A percentile compares a stretch with the other conserved stretches of the same genome.
Evolutionary conservation across 2,888 invertebrate genomes (phyloP).

Genomic region (Mantis religiosa): DNA sequence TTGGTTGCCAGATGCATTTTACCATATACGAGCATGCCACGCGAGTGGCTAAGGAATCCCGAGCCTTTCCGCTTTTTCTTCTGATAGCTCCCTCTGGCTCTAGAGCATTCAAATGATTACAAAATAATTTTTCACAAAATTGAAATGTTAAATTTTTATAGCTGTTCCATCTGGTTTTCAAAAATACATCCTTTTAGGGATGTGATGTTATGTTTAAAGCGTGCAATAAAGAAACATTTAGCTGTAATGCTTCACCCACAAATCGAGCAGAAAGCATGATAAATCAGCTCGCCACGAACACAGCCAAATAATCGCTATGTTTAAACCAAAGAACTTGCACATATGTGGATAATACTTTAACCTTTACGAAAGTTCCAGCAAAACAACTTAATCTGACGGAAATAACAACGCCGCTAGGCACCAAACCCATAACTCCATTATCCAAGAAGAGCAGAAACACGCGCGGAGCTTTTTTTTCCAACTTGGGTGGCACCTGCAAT

Average conservation of each 20-base stretch:
- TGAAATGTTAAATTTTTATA: too few species aligned
- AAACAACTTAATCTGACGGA: not conserved
- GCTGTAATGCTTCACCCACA: not conserved
- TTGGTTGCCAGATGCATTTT: too few species aligned
- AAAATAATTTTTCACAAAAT: too few species aligned
- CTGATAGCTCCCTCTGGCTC: too few species aligned
- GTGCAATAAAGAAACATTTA: not conserved
- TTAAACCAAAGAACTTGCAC: not conserved
- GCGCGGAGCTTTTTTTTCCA: not conserved
- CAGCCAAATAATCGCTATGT: not conserved
- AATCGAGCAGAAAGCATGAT: not conserved
- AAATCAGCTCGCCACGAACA: not conserved
- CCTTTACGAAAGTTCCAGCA: not conserved
- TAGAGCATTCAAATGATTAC: too few species aligned
- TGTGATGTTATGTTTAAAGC: too few species aligned
- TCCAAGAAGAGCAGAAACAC: not conserved
- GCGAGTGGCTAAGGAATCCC: too few species aligned
- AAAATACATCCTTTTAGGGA: too few species aligned
- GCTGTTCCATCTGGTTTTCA: too few species aligned
- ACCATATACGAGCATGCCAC: too few species aligned
- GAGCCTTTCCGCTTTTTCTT: too few species aligned
- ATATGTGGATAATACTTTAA: not conserved
- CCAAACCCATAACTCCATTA: not conserved
- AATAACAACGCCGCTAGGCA: not conserved
- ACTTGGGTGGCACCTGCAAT: conserved; percentile 4